phyloP scores from a whole-genome alignment of 23 tunicate genomes.

The Trididemnum nubilum region DNA sequence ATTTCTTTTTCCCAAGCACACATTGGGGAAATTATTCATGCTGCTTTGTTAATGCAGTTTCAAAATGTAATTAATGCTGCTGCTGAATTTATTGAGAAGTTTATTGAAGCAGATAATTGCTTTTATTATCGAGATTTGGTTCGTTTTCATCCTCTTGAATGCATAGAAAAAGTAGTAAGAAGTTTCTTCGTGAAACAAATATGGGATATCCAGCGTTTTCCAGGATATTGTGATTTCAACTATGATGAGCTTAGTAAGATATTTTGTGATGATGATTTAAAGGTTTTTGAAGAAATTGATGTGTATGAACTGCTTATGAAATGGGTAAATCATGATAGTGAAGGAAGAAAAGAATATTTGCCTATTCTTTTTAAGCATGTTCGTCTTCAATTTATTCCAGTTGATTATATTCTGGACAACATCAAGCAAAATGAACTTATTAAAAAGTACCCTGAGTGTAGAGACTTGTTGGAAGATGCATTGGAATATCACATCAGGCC shows the following conservation, averaged over 20 bases:
- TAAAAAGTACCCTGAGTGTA: not conserved
- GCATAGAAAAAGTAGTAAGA: not conserved
- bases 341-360: not conserved
- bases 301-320: not conserved
- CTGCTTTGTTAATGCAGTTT: not conserved
- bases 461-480: not conserved
- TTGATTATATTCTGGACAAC: not conserved
- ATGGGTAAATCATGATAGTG: not conserved
- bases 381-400: slow-evolving; percentile 2
- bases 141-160: not conserved
- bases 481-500: not conserved
- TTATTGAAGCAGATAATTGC: not conserved
- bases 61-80: not conserved
- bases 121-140: not conserved
- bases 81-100: not conserved
- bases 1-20: not conserved
- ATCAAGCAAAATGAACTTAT: not conserved
- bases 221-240: not conserved
- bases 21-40: not conserved
- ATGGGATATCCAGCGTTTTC: not conserved
- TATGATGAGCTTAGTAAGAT: not conserved
- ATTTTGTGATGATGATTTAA: not conserved
- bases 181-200: not conserved
- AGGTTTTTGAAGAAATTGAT: not conserved
- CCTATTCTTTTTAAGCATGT: slow-evolving; percentile 10